phyloP scores from a whole-genome alignment of 2,888 invertebrate genomes.

The Cryptosula pallasiana region DNA sequence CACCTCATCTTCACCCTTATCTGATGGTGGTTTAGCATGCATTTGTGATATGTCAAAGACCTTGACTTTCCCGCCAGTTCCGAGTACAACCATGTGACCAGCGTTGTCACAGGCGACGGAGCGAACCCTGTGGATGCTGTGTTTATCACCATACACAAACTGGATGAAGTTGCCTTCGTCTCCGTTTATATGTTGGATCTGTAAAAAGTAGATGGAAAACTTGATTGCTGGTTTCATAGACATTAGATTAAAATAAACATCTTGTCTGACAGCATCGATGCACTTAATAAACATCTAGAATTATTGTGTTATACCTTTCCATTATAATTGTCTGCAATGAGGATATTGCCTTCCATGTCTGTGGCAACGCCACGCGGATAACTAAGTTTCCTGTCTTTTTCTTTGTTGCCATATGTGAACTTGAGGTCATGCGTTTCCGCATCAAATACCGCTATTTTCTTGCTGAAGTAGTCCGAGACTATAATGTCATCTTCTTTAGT shows the following conservation, averaged over 20 bases:
- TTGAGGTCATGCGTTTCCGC: conserved; percentile 21
- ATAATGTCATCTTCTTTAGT: conserved; percentile 20
- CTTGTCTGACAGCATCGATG: too few species aligned
- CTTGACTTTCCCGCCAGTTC: conserved; percentile 19
- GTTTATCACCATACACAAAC: conserved; percentile 18
- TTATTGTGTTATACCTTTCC: conserved; percentile 19
- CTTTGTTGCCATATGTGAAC: conserved; percentile 22
- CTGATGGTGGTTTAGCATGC: conserved; percentile 20
- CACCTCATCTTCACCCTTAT: conserved; percentile 18
- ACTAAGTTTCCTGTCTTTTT: conserved; percentile 10
- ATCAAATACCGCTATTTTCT: conserved; percentile 20
- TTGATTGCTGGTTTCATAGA: too few species aligned
- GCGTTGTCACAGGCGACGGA: conserved; percentile 17
- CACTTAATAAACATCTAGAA: too few species aligned
- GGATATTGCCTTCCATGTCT: not conserved
- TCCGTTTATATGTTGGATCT: conserved; percentile 11
- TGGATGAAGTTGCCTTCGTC: conserved; percentile 19
- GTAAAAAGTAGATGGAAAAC: too few species aligned
- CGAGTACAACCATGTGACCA: conserved; percentile 18
- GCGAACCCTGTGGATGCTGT: conserved; percentile 15
- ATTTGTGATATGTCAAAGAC: conserved; percentile 18
- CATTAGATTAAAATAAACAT: too few species aligned
- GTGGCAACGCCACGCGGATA: conserved; percentile 20
- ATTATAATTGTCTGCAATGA: conserved; percentile 24
- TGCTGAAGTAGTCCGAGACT: conserved; percentile 23